Evolutionary conservation across 2,888 invertebrate species (phyloP).

Genomic region (Lysandra coridon): DNA sequence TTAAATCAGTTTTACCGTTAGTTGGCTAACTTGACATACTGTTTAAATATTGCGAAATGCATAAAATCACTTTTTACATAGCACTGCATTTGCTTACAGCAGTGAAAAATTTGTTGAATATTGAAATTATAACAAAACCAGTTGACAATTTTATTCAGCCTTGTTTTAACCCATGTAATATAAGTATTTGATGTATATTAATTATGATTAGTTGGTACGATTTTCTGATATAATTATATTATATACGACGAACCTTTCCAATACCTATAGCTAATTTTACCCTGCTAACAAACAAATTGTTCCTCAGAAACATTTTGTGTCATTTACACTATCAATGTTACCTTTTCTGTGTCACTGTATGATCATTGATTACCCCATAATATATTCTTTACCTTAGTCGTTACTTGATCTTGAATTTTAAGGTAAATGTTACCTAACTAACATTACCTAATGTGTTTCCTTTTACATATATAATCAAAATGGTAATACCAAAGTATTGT

Average conservation of each 20-base stretch:
- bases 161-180: constrained; percentile 10
- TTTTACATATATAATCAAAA: not conserved
- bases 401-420: not conserved
- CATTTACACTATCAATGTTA: constrained; percentile 39
- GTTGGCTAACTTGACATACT: not conserved
- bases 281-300: constrained; percentile 48
- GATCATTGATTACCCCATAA: not conserved
- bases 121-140: constrained; percentile 8
- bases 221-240: constrained; percentile 10
- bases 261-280: constrained; percentile 42
- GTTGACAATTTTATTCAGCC: constrained; percentile 11
- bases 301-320: constrained; percentile 45
- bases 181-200: constrained; percentile 19
- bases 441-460: not conserved
- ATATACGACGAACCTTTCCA: not conserved
- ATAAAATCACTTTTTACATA: not conserved
- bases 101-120: not conserved
- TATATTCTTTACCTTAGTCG: not conserved
- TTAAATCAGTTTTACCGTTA: not conserved
- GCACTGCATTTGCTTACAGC: not conserved
- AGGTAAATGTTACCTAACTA: not conserved
- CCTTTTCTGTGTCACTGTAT: not conserved
- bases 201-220: constrained; percentile 24
- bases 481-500: not conserved
- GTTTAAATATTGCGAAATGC: not conserved